phyloP scores from a whole-genome alignment of 2,888 invertebrate species.

The Stenichneumon culpator region DNA sequence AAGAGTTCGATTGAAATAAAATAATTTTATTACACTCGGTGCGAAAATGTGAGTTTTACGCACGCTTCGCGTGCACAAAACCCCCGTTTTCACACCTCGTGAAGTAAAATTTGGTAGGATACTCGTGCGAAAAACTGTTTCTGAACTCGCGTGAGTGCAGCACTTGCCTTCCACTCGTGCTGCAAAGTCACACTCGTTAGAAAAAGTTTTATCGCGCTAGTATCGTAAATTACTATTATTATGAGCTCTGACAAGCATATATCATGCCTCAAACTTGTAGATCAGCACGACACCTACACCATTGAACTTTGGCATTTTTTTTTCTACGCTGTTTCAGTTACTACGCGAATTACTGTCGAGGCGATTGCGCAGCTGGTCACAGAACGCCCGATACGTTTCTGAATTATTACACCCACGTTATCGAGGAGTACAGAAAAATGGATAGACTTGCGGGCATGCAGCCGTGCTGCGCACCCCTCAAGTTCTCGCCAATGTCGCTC shows the following conservation, averaged over 20 bases:
- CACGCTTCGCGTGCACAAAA: too few relatives aligned
- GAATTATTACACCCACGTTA: constrained; percentile 96
- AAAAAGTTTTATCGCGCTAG: too few relatives aligned
- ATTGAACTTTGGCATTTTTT: constrained; percentile 34
- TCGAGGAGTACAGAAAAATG: constrained; percentile 94
- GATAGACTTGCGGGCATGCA: constrained; percentile 92
- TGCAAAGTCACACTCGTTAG: too few relatives aligned
- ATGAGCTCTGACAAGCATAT: not conserved
- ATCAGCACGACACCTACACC: not conserved
- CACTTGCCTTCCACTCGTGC: too few relatives aligned
- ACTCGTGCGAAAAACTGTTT: too few relatives aligned
- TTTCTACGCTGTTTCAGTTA: constrained; percentile 85
- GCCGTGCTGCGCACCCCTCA: constrained; percentile 96
- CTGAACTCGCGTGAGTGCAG: too few relatives aligned
- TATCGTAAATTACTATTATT: too few relatives aligned
- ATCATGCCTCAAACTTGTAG: not conserved
- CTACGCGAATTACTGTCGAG: constrained; percentile 97
- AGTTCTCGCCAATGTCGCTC: constrained; percentile 96
- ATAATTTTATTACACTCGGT: not conserved
- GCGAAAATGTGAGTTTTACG: too few relatives aligned
- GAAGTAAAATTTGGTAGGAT: too few relatives aligned
- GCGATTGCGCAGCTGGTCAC: constrained; percentile 92
- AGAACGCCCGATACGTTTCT: constrained; percentile 93
- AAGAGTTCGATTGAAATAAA: not conserved
- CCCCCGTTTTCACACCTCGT: too few relatives aligned